phyloP scores from a whole-genome alignment of 2,113 vertebrate genomes.

The Cervus canadensis region DNA sequence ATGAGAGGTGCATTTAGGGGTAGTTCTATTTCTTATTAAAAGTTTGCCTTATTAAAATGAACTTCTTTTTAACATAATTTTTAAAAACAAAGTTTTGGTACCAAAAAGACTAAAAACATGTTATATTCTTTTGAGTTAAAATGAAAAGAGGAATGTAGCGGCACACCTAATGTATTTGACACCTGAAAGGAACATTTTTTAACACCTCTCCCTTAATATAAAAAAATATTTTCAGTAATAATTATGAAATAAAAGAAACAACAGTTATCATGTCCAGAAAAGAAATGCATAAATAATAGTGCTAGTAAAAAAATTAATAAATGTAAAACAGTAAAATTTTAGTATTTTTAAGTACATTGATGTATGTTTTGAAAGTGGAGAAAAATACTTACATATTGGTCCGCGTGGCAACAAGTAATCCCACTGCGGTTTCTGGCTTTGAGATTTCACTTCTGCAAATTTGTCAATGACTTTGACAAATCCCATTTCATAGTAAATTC shows the following conservation, averaged over 20 bases:
- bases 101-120: background rate
- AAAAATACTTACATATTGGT: background rate
- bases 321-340: background rate
- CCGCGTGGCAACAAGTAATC: background rate
- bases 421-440: background rate
- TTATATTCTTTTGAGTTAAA: constrained; percentile 17
- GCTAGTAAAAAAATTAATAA: background rate
- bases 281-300: background rate
- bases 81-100: background rate
- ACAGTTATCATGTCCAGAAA: background rate
- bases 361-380: background rate
- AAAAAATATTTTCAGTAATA: background rate
- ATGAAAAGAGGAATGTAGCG: background rate
- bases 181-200: background rate
- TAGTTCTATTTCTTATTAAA: background rate
- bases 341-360: background rate
- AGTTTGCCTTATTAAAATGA: constrained; percentile 15
- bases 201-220: background rate
- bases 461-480: background rate
- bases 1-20: background rate
- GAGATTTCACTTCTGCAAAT: background rate
- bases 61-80: background rate
- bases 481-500: background rate
- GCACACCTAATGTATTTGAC: background rate
- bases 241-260: background rate